Evolutionary conservation across 2,888 invertebrate species (phyloP).

Genomic region (Temnothorax rugatulus): DNA sequence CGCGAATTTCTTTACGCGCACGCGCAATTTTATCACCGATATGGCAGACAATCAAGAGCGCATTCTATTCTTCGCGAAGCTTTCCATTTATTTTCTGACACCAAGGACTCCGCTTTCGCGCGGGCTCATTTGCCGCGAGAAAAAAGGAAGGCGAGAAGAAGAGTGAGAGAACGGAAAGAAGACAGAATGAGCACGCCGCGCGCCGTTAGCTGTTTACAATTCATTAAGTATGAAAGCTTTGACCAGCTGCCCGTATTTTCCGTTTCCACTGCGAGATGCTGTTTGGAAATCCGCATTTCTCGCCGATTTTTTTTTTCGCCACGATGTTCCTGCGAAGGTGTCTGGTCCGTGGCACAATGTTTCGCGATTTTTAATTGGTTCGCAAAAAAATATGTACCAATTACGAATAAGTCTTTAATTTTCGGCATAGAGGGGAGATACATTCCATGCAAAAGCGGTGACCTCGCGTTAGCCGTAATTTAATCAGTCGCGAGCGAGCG

Average conservation of each 20-base stretch:
- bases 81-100: conserved; percentile 54
- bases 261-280: conserved; percentile 52
- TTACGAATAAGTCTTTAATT: conserved; percentile 21
- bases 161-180: not conserved
- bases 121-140: conserved; percentile 34
- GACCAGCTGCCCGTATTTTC: conserved; percentile 76
- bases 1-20: conserved; percentile 7
- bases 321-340: conserved; percentile 65
- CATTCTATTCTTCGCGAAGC: conserved; percentile 1
- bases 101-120: conserved; percentile 24
- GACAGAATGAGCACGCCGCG: conserved; percentile 39
- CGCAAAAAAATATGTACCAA: conserved; percentile 31
- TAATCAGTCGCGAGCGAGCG: conserved; percentile 29
- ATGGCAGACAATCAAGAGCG: not conserved
- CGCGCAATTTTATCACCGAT: conserved; percentile 25
- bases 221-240: conserved; percentile 80
- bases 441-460: conserved; percentile 1
- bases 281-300: conserved; percentile 63
- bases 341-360: not conserved
- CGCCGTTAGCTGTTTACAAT: conserved; percentile 78
- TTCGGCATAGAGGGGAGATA: not conserved
- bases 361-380: conserved; percentile 42
- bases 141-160: not conserved
- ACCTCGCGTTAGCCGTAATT: conserved; percentile 41
- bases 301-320: not conserved